Evolutionary conservation across 2,113 vertebrate genomes (phyloP), one percentile per base, ranked within the genome.

Genomic region (Pygoscelis adeliae): DNA sequence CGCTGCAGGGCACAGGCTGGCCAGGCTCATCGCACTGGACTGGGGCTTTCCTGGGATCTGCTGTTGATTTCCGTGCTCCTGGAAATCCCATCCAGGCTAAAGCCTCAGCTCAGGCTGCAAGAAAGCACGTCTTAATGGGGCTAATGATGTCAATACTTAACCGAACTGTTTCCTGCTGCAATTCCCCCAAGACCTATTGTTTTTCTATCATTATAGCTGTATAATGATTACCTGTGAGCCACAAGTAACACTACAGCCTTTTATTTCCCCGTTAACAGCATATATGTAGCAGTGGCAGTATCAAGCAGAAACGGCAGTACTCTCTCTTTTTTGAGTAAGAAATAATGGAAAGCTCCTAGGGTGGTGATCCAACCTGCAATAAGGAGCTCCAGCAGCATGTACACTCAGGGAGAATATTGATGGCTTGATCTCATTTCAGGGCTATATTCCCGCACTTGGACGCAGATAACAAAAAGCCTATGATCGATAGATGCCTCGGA

Each of bases 1-100:
- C 17, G 2, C 44, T 8, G 14, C 50, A 10, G n/a, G 86, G 47
- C 42, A 32, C 4, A 4, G 67, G 4, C 25, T 46, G 67, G 32
- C 52, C 1, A 0, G 52, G 61, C 8, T 15, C 84, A 2, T 13
- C 0, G 0, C 52, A 23, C 38, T 0, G 1, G 3, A 1, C 3
- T 5, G 49, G n/a, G 63, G 9, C 50, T 50, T 6, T 7, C 70
- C 34, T 7, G 38, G 32, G 27, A 13, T 2, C 66, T 14, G 69
- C 83, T 32, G 59, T 0, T 6, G 53, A 7, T 58, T 55, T 44
- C 5, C 3, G 2, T 20, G 46, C 2, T 2, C 74, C 56, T 72
- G 67, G 66, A 61, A 52, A 81, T 66, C 22, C 67, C 44, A 15
- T 7, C 4, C 52, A 14, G 83, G 52, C 42, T 49, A 15, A 15